Percentiles rank a stretch among this genome's conserved stretches.
Conservation (phyloP, 1,140 invertebrate species). For the Dendrolimus kikuchii region DNA sequence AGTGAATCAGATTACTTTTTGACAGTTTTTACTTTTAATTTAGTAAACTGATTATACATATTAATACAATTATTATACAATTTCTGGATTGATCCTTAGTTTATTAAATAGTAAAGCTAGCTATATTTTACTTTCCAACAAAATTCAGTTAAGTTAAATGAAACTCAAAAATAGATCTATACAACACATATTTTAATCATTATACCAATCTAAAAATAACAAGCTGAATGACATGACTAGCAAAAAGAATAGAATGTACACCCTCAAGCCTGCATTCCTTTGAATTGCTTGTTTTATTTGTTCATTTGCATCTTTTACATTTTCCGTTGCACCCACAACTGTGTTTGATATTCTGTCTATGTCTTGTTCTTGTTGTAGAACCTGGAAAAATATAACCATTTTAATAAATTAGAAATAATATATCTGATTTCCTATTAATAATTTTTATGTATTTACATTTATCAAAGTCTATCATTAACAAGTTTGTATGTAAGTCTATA, state of each 20-base stretch:
- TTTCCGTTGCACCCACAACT: constrained; percentile 93
- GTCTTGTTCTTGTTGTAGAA: constrained; percentile 92
- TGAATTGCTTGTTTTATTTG: constrained; percentile 97
- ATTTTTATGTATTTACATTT: neutral
- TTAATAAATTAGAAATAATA: neutral
- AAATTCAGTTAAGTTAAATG: neutral
- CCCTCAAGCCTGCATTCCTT: constrained; percentile 93
- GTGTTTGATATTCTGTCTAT: constrained; percentile 91
- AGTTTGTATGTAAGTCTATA: too few species aligned
- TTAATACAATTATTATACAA: too few species aligned
- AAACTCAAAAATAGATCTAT: constrained; percentile 2
- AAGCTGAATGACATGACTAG: constrained; percentile 96
- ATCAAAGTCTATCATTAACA: too few species aligned
- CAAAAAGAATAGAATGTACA: constrained; percentile 96
- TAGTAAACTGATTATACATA: too few species aligned
- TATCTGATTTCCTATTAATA: neutral
- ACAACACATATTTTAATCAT: constrained; percentile 78
- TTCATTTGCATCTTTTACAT: constrained; percentile 96
- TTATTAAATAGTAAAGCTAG: too few species aligned
- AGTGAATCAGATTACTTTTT: too few species aligned
- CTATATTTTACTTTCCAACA: too few species aligned
- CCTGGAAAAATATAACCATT: constrained; percentile 42
- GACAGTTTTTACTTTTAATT: too few species aligned
- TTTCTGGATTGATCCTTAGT: too few species aligned
- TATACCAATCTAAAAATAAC: constrained; percentile 99